Evolutionary conservation across 2,797 vertebrate species (phyloP).

Genomic region (Arctocebus calabarensis): DNA sequence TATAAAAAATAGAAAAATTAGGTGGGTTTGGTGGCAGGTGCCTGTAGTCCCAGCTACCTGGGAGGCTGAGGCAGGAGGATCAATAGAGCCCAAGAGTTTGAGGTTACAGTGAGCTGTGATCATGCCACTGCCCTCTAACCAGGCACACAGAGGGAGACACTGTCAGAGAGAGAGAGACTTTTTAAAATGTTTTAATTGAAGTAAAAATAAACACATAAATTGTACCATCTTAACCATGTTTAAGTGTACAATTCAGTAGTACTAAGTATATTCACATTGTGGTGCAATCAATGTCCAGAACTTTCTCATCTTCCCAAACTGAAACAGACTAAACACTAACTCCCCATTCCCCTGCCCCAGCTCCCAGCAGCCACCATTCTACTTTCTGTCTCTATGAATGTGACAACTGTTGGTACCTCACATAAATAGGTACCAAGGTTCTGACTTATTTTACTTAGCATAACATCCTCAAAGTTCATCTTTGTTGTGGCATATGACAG

Average conservation of each 20-base stretch:
- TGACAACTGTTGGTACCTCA: neutral
- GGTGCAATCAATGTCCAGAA: neutral
- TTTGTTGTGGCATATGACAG: neutral
- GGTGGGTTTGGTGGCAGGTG: fast-evolving
- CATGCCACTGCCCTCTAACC: neutral
- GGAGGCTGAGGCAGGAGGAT: neutral
- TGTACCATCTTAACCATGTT: neutral
- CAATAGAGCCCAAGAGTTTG: neutral
- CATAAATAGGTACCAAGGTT: neutral
- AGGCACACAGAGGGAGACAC: neutral
- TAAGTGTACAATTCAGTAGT: neutral
- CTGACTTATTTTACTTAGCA: neutral
- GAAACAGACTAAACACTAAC: neutral
- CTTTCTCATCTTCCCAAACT: neutral
- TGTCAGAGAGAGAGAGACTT: neutral
- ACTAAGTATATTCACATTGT: neutral
- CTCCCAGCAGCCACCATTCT: neutral
- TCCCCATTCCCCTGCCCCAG: no score
- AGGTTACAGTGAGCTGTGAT: neutral
- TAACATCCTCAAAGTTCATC: neutral
- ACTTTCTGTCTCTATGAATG: neutral
- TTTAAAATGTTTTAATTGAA: neutral
- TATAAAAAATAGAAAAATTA: neutral
- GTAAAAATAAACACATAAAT: neutral
- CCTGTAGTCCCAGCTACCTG: neutral